Percentiles rank a stretch among this genome's conserved stretches.
Evolutionary conservation across 2,888 invertebrate genomes (phyloP).

Genomic region (Biston betularia): DNA sequence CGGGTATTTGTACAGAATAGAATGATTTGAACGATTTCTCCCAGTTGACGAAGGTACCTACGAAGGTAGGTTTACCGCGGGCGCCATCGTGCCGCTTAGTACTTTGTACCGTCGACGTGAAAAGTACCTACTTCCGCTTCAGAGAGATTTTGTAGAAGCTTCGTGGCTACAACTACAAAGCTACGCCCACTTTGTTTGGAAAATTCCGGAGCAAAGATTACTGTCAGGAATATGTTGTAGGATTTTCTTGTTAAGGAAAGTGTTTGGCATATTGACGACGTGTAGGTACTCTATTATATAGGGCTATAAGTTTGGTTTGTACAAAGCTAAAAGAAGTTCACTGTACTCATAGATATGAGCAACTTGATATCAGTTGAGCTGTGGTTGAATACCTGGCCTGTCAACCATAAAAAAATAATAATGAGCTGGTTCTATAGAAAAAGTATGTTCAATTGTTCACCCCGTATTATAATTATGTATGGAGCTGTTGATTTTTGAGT

Average conservation of each 20-base stretch:
- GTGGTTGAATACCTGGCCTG: too few species aligned
- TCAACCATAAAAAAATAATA: too few species aligned
- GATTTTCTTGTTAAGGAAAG: slow-evolving; percentile 24
- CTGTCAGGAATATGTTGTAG: slow-evolving; percentile 25
- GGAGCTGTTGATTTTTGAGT: too few species aligned
- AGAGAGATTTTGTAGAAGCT: slow-evolving; percentile 29
- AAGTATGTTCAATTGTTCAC: too few species aligned
- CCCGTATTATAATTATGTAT: too few species aligned
- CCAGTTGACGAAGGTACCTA: slow-evolving; percentile 38
- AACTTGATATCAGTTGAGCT: too few species aligned
- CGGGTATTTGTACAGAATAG: slow-evolving; percentile 17
- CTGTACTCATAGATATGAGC: too few species aligned
- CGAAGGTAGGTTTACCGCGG: slow-evolving; percentile 36
- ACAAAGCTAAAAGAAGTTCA: too few species aligned
- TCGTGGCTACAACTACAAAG: slow-evolving; percentile 24
- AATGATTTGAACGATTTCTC: slow-evolving; percentile 44
- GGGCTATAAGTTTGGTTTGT: too few species aligned
- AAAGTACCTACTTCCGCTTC: slow-evolving; percentile 19
- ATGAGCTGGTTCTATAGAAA: too few species aligned
- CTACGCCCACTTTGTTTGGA: slow-evolving; percentile 26
- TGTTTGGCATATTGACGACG: slow-evolving; percentile 12
- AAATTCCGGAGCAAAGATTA: slow-evolving; percentile 26
- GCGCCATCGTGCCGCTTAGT: slow-evolving; percentile 40
- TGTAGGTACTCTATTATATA: neutral
- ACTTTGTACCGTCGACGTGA: slow-evolving; percentile 20